A percentile compares a stretch with the other conserved stretches of the same genome.
These are phyloP conservation scores for Drosophila kurseongensis DNA, from an alignment of 1,140 invertebrate genomes.

Conservation along the genomic window DNA sequence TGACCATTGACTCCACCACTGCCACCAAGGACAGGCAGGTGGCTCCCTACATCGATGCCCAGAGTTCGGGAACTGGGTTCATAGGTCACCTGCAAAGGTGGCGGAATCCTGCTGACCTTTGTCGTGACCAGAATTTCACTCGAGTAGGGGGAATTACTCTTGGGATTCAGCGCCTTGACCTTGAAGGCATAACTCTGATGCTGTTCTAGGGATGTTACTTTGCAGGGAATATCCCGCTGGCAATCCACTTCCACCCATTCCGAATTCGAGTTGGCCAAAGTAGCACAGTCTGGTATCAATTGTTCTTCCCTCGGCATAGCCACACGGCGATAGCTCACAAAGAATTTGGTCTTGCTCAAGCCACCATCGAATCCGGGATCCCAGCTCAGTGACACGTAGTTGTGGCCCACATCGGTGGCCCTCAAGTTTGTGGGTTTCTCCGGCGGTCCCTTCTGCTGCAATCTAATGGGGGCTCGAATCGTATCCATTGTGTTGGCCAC, in stretches of 20 bases:
- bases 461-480: constrained; percentile 90
- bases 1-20: constrained; percentile 88
- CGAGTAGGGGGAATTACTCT: constrained; percentile 93
- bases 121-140: constrained; percentile 92
- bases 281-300: constrained; percentile 87
- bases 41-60: constrained; percentile 90
- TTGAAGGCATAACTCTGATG: constrained; percentile 93
- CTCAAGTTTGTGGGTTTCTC: constrained; percentile 91
- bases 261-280: constrained; percentile 86
- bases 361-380: constrained; percentile 96
- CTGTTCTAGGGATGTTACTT: constrained; percentile 92
- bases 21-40: constrained; percentile 91
- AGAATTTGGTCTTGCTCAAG: constrained; percentile 92
- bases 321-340: constrained; percentile 90
- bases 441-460: constrained; percentile 93
- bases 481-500: constrained; percentile 91
- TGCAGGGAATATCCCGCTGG: constrained; percentile 93
- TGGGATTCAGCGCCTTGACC: constrained; percentile 94
- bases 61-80: constrained; percentile 91
- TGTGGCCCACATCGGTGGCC: constrained; percentile 89
- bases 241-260: constrained; percentile 94
- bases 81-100: constrained; percentile 92
- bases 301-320: constrained; percentile 86
- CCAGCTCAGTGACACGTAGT: constrained; percentile 92
- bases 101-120: constrained; percentile 92